A percentile compares a stretch with the other conserved stretches of the same genome.
Conservation (phyloP, 2,113 vertebrate genomes). For the Amblyornis subalaris region DNA sequence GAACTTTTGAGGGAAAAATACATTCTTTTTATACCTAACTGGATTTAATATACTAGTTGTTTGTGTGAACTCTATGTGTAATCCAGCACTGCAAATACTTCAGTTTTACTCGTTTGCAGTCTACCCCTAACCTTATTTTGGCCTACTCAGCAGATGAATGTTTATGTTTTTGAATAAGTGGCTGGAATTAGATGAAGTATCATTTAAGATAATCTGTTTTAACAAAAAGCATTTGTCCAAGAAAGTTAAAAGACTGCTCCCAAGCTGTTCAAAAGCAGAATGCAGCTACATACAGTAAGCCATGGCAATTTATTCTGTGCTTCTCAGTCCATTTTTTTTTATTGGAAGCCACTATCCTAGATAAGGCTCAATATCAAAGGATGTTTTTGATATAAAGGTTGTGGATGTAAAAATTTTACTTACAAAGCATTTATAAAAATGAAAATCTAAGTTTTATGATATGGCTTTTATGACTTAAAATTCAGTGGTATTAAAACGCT, state of each 20-base stretch:
- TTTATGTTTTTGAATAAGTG: slow-evolving; percentile 31
- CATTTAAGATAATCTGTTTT: slow-evolving; percentile 4
- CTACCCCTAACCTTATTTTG: not conserved
- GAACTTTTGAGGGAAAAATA: not conserved
- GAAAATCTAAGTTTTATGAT: not conserved
- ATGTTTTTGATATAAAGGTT: not conserved
- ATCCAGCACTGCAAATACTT: not conserved
- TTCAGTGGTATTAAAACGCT: not conserved
- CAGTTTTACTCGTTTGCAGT: not conserved
- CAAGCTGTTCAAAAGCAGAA: slow-evolving; percentile 21
- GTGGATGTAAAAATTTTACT: not conserved
- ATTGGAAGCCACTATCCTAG: not conserved
- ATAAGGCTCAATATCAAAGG: not conserved
- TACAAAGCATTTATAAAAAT: not conserved
- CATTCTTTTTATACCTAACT: not conserved
- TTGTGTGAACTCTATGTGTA: not conserved
- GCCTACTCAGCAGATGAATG: slow-evolving; percentile 19
- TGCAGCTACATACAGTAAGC: not conserved
- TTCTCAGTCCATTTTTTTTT: not conserved
- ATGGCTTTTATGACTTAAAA: not conserved
- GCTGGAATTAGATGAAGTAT: not conserved
- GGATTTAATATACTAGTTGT: not conserved
- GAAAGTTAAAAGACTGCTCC: slow-evolving; percentile 39
- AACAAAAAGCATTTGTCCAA: slow-evolving; percentile 1
- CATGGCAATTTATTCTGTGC: not conserved